Base-by-base conservation (phyloP, 2,888 invertebrate genomes). In the Operophtera brumata region DNA sequence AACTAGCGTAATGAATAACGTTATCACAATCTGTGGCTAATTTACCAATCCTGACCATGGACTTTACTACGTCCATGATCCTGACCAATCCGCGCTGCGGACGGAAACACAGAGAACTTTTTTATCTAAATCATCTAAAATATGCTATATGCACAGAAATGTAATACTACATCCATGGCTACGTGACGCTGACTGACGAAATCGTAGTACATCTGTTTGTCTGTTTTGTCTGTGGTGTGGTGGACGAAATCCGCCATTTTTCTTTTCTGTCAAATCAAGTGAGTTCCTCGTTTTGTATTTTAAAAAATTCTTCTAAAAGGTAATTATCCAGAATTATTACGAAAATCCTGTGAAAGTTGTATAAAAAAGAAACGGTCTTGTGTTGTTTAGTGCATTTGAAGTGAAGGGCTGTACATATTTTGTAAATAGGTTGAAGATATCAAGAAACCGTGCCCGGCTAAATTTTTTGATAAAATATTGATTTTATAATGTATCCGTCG, bases 261-360 rank as follows among this genome's bases (percentile, higher is more conserved):
- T 62, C 65, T 70, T n/a, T n/a, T n/a, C n/a, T 74, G 72, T 60
- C 58, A 60, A 60, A 65, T 55, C 59, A 54, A 63, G 63, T 57
- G 62, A 67, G 62, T 57, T 47, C 53, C 62, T 60, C 61, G 64
- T 66, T 69, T 67, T 60, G 44, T 54, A 43, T 28, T 47, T 51
- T 52, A 56, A 47, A 46, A 57, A 62, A 56, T 49, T 43, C 48
- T 63, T 69, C 59, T 43, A 42, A 61, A 58, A 82, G 82, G 83
- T 84, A 82, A 76, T 65, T 48, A 70, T 82, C 81, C 47, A 30
- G 20, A 58, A 57, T 64, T 69, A 65, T 53, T 57, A 53, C 10
- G 36, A 30, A 65, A 77, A 84, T 84, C 81, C 9, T 62, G 30
- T n/a, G 5, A 9, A 9, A 13, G 36, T 52, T 34, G 10, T 6